Evolutionary conservation across 2,888 invertebrate genomes (phyloP), one percentile per base, ranked within the genome.

Genomic region (Drosophila suboccidentalis): DNA sequence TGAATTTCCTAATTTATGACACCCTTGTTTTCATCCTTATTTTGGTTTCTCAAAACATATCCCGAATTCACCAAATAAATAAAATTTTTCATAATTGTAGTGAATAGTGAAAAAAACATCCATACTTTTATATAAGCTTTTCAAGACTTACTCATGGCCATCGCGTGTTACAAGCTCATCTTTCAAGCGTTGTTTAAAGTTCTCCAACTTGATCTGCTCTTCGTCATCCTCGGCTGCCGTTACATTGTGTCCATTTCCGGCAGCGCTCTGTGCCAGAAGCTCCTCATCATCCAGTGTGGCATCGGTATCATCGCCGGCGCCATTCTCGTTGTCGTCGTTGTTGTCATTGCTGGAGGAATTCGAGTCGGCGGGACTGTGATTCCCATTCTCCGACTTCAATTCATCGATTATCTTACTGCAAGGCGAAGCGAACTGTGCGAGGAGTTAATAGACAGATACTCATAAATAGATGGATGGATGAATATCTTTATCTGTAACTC

Each of bases 81-180:
- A 26, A 3, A 26, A 26, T 1, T 26, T 5, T 26, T 26, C 26
- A 26, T 0, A 4, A 5, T 26, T 26, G 4, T 26, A 26, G 6
- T 26, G 1, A 26, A 8, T 29, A 29, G 2, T 8, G 0, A 8
- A 29, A 29, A 29, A 29, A 29, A 29, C 8, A 29, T 29, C 26
- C 0, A 29, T 29, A 29, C 8, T 8, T 29, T 1, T 1, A 8
- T 29, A 29, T 29, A 5, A 29, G 29, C 29, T 29, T 8, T n/a
- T 38, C 38, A 38, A n/a, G 6, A 62, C 77, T 94, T 94, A 96
- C 97, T 95, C 96, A 93, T 96, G 95, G 55, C 96, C 96, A 93
- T 97, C 97, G 90, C 97, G 94, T 91, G 96, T 96, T 79, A 97
- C 96, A 64, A 98, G 94, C 92, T 98, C 98, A 91, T 97, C 96